These are phyloP conservation scores for Sitta europaea DNA, from an alignment of 2,113 vertebrate species.

Conservation along the genomic window DNA sequence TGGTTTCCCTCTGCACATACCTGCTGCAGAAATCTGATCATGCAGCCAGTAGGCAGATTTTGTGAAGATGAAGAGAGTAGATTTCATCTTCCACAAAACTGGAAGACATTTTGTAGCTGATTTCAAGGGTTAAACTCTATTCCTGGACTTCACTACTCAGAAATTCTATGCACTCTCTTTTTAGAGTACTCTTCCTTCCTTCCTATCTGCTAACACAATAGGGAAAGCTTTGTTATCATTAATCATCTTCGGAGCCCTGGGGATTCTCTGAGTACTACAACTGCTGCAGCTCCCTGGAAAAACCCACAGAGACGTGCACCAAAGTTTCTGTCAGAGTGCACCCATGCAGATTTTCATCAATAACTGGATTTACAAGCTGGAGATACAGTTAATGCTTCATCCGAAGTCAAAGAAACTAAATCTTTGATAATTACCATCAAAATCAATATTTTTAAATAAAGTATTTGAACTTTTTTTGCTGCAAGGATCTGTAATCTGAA, in stretches of 20 bases:
- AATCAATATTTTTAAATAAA: not conserved
- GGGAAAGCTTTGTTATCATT: constrained; percentile 54
- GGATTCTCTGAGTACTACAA: not conserved
- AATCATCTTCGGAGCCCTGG: constrained; percentile 48
- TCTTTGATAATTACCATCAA: not conserved
- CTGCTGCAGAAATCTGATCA: not conserved
- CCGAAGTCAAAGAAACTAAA: not conserved
- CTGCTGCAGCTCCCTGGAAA: not conserved
- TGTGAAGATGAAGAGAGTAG: not conserved
- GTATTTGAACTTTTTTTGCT: not conserved
- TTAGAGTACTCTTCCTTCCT: constrained; percentile 71
- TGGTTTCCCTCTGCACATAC: not conserved
- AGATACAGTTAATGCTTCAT: not conserved
- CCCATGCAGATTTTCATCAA: not conserved
- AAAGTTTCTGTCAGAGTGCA: not conserved
- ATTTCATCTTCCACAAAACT: not conserved
- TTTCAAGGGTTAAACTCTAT: constrained; percentile 29
- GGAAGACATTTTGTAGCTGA: not conserved
- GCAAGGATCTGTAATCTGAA: not conserved
- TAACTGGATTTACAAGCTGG: not conserved
- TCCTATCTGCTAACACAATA: constrained; percentile 62
- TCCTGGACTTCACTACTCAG: constrained; percentile 11
- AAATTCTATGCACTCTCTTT: constrained; percentile 54
- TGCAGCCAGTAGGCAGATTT: not conserved
- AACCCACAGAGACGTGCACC: not conserved